Conservation (phyloP, 1,140 invertebrate genomes). For the Caerostris darwini region DNA sequence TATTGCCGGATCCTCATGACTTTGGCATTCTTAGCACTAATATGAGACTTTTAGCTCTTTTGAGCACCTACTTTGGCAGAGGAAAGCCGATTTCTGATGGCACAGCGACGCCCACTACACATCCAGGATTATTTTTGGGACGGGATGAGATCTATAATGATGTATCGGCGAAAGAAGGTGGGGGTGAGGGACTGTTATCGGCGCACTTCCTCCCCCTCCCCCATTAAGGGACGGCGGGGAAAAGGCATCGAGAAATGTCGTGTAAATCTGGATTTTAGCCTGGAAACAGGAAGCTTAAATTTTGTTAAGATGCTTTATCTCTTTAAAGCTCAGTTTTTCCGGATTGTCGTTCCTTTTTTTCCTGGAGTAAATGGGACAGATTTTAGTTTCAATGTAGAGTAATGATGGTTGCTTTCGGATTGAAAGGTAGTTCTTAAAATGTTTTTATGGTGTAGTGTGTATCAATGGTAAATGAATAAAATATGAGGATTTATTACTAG, state of each 20-base stretch:
- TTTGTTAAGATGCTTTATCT: conserved; percentile 34
- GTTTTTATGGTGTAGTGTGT: no score
- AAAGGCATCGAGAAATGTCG: conserved; percentile 2
- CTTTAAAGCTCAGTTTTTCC: neutral
- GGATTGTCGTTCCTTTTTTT: no score
- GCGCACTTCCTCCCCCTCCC: neutral
- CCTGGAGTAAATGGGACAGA: no score
- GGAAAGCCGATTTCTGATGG: conserved; percentile 57
- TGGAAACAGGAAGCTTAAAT: conserved; percentile 34
- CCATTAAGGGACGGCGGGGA: neutral
- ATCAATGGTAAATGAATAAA: no score
- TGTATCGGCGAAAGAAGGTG: neutral
- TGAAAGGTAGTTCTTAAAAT: no score
- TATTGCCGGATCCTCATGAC: neutral
- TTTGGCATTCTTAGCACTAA: conserved; percentile 40
- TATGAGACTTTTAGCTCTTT: conserved; percentile 39
- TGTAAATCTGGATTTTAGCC: conserved; percentile 41
- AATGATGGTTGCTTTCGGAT: no score
- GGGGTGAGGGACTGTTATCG: conserved; percentile 3
- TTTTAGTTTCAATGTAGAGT: no score
- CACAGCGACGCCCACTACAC: conserved; percentile 4
- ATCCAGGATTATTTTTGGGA: conserved; percentile 33
- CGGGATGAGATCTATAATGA: conserved; percentile 51
- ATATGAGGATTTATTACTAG: no score
- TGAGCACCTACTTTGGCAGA: conserved; percentile 28